Evolutionary conservation across 2,113 vertebrate genomes (phyloP), one percentile per base, ranked within the genome.

Genomic region (Mesembrinibis cayennensis): DNA sequence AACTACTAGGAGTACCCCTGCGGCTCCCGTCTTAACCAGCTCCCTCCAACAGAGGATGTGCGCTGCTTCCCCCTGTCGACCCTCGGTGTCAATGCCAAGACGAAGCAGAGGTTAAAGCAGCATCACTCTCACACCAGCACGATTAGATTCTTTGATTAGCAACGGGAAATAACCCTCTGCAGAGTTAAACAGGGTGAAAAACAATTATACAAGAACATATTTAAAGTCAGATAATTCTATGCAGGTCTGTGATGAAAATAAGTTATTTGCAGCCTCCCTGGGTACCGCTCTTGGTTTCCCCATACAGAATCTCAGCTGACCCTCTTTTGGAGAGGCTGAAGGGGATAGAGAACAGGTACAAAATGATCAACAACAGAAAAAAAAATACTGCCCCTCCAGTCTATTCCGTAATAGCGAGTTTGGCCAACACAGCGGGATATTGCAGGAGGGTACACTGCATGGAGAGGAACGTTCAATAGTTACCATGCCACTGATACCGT

Each of bases 31-130:
- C 27, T n/a, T 3, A 5, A 30, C 1, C 7, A 53, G 90, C 65
- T 87, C 27, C 30, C 13, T 26, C 61, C 8, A 22, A 7, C 58
- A 61, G 62, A 7, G 23, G 42, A 9, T 1, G 76, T 17, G 4
- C 17, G 7, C 66, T 78, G 91, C 92, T 69, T 91, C 81, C 91
- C 96, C 89, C 95, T 92, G 74, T 6, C 29, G 81, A 78, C 73
- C 72, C 10, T 17, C 18, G 3, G 63, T 4, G 69, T 40, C 88
- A 11, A 4, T 8, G 30, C 34, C 1, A 7, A 40, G 79, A 40
- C 42, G 74, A 83, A 82, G 81, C 49, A 10, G 5, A 6, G n/a
- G 32, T 14, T 45, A 16, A 27, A 6, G 6, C 19, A 59, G 66
- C 59, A 11, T 5, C 44, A 13, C 32, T 6, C 21, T 30, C 11